phyloP scores from a whole-genome alignment of 1,140 invertebrate genomes.

The Scylla paramamosain region DNA sequence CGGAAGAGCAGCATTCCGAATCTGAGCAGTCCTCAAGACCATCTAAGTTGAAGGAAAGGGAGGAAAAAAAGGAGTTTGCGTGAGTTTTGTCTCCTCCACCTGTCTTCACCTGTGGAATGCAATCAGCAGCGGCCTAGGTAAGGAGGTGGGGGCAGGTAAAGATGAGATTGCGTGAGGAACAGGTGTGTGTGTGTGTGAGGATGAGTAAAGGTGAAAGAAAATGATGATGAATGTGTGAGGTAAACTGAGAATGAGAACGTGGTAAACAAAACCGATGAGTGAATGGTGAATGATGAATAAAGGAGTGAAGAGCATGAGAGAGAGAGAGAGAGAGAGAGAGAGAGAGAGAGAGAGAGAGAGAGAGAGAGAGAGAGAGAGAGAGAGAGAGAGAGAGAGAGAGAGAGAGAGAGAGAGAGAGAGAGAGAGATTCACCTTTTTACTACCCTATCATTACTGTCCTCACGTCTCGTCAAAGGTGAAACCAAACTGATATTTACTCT shows the following conservation, averaged over 20 bases:
- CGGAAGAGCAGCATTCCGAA: constrained; percentile 92
- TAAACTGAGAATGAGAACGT: too few species aligned
- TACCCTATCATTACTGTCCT: too few species aligned
- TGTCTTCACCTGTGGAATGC: not conserved
- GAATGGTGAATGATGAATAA: not conserved
- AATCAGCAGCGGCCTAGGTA: not conserved
- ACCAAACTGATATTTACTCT: too few species aligned
- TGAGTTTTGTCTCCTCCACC: not conserved
- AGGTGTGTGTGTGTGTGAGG: not conserved
- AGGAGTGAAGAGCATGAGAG: constrained; percentile 48
- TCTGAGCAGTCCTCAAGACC: constrained; percentile 98
- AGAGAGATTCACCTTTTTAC: too few species aligned
- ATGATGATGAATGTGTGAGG: too few species aligned
- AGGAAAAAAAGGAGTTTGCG: not conserved
- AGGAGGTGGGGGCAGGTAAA: not conserved
- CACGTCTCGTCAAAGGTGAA: too few species aligned
- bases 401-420: not conserved
- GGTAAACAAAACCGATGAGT: too few species aligned
- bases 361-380: too few species aligned
- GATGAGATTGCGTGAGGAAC: not conserved
- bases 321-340: constrained; percentile 48
- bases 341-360: not conserved
- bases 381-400: not conserved
- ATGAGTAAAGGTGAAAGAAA: not conserved
- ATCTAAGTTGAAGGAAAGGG: constrained; percentile 85